Conservation (phyloP, 2,113 vertebrate genomes). For the Dicaeum eximium region DNA sequence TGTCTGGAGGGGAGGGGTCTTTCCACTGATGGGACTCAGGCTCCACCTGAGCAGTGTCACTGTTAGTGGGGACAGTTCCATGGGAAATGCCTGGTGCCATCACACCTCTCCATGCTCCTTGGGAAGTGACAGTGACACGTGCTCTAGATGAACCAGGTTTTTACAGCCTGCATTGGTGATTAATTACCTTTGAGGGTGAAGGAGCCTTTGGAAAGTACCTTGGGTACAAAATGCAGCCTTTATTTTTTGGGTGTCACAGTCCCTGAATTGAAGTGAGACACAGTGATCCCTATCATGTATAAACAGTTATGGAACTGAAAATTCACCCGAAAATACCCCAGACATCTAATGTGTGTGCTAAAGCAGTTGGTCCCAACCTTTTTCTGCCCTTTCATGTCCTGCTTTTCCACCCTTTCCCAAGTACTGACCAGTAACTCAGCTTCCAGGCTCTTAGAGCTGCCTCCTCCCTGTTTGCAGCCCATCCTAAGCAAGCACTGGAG, state of each 20-base stretch:
- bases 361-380: background rate
- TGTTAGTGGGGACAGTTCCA: background rate
- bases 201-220: background rate
- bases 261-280: background rate
- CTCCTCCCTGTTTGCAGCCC: background rate
- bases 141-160: background rate
- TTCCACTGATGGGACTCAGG: background rate
- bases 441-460: background rate
- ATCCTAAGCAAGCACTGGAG: background rate
- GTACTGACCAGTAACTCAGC: background rate
- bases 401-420: background rate
- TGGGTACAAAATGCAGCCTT: background rate
- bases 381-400: background rate
- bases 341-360: background rate
- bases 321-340: background rate
- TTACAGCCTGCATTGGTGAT: background rate
- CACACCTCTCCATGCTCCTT: accelerated
- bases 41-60: background rate
- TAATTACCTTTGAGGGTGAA: background rate
- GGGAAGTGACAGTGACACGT: background rate
- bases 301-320: background rate
- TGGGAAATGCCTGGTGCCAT: background rate
- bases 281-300: background rate
- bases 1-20: background rate
- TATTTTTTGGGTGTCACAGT: background rate